phyloP scores from a whole-genome alignment of 2,797 vertebrate genomes.

The Perodicticus potto region DNA sequence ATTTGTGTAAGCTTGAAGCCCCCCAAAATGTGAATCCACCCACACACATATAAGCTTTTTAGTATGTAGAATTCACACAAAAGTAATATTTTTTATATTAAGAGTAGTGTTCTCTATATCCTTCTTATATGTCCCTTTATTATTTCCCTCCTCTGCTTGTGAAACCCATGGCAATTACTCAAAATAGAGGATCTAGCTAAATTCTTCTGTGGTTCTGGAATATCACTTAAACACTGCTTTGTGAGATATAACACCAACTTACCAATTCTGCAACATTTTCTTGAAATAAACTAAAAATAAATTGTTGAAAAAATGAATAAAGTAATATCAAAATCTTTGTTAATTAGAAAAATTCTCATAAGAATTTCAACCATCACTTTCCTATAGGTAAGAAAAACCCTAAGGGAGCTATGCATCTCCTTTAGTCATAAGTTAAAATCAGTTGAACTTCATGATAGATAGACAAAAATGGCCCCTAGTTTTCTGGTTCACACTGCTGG shows the following conservation, averaged over 20 bases:
- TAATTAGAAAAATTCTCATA: background rate
- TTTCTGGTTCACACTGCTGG: background rate
- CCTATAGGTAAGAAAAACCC: background rate
- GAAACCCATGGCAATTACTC: background rate
- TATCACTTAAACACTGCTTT: background rate
- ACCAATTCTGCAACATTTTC: background rate
- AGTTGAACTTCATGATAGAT: background rate
- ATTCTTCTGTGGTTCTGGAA: background rate
- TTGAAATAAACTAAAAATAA: slow-evolving; percentile 23
- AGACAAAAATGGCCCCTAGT: background rate
- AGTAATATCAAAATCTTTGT: background rate
- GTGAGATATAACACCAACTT: background rate
- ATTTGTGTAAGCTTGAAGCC: background rate
- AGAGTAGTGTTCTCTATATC: background rate
- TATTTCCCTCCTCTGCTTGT: background rate
- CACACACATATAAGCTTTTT: background rate
- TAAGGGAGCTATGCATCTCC: background rate
- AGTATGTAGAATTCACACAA: background rate
- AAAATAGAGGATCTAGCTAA: background rate
- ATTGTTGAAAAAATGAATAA: background rate
- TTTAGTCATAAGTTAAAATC: background rate
- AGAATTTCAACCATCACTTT: background rate
- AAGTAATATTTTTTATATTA: background rate
- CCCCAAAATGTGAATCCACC: background rate
- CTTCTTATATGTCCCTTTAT: background rate